Base-by-base conservation (phyloP, 2,113 vertebrate species). In the Eira barbara region DNA sequence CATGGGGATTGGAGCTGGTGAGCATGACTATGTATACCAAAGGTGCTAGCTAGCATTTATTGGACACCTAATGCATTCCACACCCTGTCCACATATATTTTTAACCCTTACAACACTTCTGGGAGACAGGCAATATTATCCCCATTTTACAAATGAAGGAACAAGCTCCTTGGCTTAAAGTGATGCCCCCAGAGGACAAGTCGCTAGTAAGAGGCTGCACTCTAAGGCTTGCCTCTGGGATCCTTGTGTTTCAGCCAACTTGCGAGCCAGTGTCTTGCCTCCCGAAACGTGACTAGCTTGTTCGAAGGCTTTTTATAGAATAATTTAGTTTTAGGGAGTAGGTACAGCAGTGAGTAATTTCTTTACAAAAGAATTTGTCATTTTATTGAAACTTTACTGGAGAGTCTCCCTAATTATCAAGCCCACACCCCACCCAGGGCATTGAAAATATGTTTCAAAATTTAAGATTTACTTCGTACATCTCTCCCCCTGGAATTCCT, bases 311-410 rank as follows among this genome's bases (percentile, higher is more conserved):
- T 97, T 78, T 97, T 98, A 91, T 90, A 45, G 94, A 97, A 96
- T 83, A 87, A 67, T 47, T 93, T 45, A 81, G 76, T 88, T 95
- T 90, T 55, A 18, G 84, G 90, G 87, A 98, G 71, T 80, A 95
- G 96, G 84, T 71, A 89, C 74, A 81, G 95, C 89, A 92, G 76
- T 95, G 95, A 97, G 97, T 98, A 92, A 98, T 97, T 76, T 86
- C 91, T 90, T 96, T 83, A 94, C 69, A 97, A 82, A 97, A 76
- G 97, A 88, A 88, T 94, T 95, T 98, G 96, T 98, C 97, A 97
- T 78, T 95, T 95, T 98, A 96, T 97, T 96, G 96, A 98, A 91
- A 3, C 92, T 96, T 96, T 89, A 67, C 93, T 91, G 80, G 91
- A 96, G 92, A 95, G 15, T 90, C 91, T 88, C 94, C 87, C 91